Conservation (phyloP, 1,140 invertebrate genomes). For the Megalonaias nervosa region DNA sequence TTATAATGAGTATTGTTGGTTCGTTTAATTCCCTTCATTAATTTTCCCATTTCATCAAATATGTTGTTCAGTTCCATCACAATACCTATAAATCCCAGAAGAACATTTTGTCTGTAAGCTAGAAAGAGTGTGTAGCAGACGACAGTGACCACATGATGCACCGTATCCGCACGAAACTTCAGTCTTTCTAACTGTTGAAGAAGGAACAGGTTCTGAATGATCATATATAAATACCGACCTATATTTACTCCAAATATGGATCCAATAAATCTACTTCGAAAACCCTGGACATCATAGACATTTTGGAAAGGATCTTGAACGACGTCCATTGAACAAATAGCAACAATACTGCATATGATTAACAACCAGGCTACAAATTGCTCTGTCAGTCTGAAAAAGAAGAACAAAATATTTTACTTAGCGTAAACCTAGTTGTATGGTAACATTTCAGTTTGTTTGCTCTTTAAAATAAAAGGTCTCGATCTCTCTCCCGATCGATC, state of each 20-base stretch:
- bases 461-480: too few relatives aligned
- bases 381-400: conserved; percentile 44
- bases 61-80: conserved; percentile 38
- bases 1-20: conserved; percentile 29
- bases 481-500: too few relatives aligned
- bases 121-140: conserved; percentile 40
- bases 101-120: conserved; percentile 37
- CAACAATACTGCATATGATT: conserved; percentile 17
- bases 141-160: conserved; percentile 42
- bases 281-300: background rate
- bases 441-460: too few relatives aligned
- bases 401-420: background rate
- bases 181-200: conserved; percentile 7
- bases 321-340: conserved; percentile 33
- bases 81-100: conserved; percentile 42
- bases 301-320: background rate
- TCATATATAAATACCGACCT: conserved; percentile 40
- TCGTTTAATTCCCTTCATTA: conserved; percentile 4
- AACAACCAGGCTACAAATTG: conserved; percentile 30
- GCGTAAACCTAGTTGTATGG: too few relatives aligned
- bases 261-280: conserved; percentile 15
- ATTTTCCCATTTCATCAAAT: conserved; percentile 37
- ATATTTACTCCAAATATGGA: conserved; percentile 39
- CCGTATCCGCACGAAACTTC: conserved; percentile 29
- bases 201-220: conserved; percentile 22